Evolutionary conservation across 2,113 vertebrate genomes (phyloP), one percentile per base, ranked within the genome.

Genomic region (Xenopus tropicalis): DNA sequence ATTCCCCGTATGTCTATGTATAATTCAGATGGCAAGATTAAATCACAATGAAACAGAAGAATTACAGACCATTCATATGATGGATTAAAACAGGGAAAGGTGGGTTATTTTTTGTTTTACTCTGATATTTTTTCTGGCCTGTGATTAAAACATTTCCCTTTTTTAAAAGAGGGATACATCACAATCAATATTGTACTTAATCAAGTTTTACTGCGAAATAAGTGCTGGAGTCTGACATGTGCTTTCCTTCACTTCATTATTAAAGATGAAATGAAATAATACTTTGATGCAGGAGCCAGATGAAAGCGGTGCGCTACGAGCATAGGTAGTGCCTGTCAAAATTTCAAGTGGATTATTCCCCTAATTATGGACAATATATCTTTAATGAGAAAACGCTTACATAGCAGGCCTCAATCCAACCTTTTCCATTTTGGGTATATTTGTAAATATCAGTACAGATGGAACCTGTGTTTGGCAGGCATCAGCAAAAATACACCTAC

Each of bases 11-110:
- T 57, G 37, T 69, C 72, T 20, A 75, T 74, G 72, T 75, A 69
- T 75, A 75, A 75, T 75, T 75, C 72, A 75, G 62, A 69, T 22
- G 46, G 46, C 42, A 75, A 69, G 66, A 69, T 75, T 43, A 75
- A 75, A 69, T 61, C 72, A 69, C 66, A 69, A 69, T 62, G 72
- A 54, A 75, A 69, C 66, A 62, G 46, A 14, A 54, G 23, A 59
- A 74, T 74, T 74, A 74, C 65, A 61, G 21, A 24, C 37, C 25
- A 74, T 74, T 74, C 66, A 23, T 62, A 69, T 75, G 65, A 75
- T 69, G 66, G 65, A 75, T 75, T 75, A 61, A 75, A 66, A 75
- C 37, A 46, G 17, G 44, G 24, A 20, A 67, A 75, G 58, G 67
- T 43, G 44, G 42, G 57, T 61, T 69, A 54, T 62, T 69, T n/a